These are phyloP conservation scores for Lepidotrigona ventralis DNA, from an alignment of 1,140 invertebrate genomes.

Conservation along the genomic window DNA sequence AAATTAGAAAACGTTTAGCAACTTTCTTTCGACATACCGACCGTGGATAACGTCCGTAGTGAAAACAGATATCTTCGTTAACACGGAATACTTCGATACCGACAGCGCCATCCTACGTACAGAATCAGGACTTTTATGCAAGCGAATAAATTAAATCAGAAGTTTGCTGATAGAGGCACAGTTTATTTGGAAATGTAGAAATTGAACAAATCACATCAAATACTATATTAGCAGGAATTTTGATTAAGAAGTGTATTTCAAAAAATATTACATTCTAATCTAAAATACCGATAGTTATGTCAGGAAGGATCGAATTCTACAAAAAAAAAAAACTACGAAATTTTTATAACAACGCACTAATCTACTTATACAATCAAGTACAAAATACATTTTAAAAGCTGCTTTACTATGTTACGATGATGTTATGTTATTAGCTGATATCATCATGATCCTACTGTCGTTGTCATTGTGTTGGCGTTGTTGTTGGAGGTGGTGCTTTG, in stretches of 20 bases:
- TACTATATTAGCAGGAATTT: neutral
- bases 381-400: neutral
- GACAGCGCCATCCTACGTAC: slow-evolving; percentile 2
- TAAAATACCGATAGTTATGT: neutral
- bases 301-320: neutral
- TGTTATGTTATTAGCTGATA: too few species aligned
- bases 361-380: neutral
- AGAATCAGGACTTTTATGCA: neutral
- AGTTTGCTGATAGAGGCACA: neutral
- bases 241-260: neutral
- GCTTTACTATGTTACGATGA: neutral
- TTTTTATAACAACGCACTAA: neutral
- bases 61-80: neutral
- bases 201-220: neutral
- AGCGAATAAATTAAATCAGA: neutral
- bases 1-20: neutral
- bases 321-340: neutral
- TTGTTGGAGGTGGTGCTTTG: too few species aligned
- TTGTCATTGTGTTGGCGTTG: too few species aligned
- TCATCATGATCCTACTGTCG: too few species aligned
- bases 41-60: too few species aligned
- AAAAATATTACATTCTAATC: neutral
- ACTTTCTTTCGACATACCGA: neutral
- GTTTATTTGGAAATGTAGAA: neutral
- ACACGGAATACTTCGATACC: neutral